These are phyloP conservation scores for Choloepus hoffmanni DNA, from an alignment of 2,113 vertebrate genomes.

Conservation along the genomic window DNA sequence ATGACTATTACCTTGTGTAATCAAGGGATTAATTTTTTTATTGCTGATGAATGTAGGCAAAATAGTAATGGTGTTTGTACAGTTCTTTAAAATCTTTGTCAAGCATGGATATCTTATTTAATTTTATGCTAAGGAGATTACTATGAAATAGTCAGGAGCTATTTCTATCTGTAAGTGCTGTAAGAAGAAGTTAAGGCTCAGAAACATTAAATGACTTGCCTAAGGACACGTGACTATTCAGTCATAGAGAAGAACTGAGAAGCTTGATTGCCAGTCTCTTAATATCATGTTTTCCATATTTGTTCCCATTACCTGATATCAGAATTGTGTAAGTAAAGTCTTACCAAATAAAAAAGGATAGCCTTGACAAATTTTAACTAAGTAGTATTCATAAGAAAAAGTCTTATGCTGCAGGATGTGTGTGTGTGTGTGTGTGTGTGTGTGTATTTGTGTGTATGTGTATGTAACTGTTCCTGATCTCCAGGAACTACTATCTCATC, in stretches of 20 bases:
- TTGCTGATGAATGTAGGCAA: not conserved
- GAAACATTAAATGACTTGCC: not conserved
- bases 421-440: no score
- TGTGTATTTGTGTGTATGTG: no score
- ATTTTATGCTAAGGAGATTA: not conserved
- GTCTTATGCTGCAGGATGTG: not conserved
- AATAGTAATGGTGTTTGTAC: not conserved
- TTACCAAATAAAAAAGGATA: not conserved
- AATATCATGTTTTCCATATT: not conserved
- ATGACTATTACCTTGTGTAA: not conserved
- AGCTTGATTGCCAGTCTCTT: not conserved
- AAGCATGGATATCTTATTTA: not conserved
- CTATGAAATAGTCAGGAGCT: not conserved
- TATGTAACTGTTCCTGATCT: not conserved
- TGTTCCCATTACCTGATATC: not conserved
- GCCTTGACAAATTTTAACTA: not conserved
- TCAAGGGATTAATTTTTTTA: not conserved
- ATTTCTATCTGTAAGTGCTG: not conserved
- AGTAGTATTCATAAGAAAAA: not conserved
- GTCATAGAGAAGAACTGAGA: not conserved
- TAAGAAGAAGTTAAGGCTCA: not conserved
- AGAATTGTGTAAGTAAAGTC: not conserved
- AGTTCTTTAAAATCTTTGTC: not conserved
- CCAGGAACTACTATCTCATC: not conserved
- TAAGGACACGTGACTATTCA: not conserved